Conservation (phyloP, 2,797 vertebrate genomes). For the Mormyrus hasselquistii region DNA sequence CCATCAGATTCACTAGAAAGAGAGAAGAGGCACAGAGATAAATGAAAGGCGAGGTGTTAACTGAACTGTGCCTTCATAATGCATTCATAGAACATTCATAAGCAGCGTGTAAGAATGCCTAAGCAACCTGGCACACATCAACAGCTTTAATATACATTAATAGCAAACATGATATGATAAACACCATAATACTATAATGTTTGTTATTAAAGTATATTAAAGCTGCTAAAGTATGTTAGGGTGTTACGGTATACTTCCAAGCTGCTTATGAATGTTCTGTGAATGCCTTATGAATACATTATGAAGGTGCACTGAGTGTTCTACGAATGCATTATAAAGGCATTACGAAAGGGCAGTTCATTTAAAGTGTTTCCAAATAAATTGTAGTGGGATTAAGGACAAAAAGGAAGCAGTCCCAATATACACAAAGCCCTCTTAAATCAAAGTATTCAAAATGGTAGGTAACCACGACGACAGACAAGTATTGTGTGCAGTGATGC, state of each 20-base stretch:
- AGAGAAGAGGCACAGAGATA: neutral
- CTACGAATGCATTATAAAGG: neutral
- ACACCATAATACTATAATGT: neutral
- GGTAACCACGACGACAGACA: neutral
- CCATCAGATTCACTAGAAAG: constrained; percentile 66
- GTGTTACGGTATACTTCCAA: neutral
- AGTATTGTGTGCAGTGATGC: neutral
- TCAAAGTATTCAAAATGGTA: neutral
- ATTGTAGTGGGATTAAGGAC: neutral
- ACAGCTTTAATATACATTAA: neutral
- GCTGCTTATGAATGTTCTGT: neutral
- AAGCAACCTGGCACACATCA: neutral
- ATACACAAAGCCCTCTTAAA: neutral
- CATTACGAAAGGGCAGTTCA: neutral
- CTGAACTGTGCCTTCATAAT: neutral
- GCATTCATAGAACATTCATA: neutral
- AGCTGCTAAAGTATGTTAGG: neutral
- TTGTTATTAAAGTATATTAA: neutral
- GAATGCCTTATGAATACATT: neutral
- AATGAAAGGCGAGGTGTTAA: neutral
- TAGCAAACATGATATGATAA: neutral
- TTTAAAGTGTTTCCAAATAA: neutral
- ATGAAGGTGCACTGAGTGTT: neutral
- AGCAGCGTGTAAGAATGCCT: neutral
- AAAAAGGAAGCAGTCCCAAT: neutral